Percentiles rank a stretch among this genome's conserved stretches.
phyloP scores from a whole-genome alignment of 1,140 invertebrate species.

The Papilio glaucus region DNA sequence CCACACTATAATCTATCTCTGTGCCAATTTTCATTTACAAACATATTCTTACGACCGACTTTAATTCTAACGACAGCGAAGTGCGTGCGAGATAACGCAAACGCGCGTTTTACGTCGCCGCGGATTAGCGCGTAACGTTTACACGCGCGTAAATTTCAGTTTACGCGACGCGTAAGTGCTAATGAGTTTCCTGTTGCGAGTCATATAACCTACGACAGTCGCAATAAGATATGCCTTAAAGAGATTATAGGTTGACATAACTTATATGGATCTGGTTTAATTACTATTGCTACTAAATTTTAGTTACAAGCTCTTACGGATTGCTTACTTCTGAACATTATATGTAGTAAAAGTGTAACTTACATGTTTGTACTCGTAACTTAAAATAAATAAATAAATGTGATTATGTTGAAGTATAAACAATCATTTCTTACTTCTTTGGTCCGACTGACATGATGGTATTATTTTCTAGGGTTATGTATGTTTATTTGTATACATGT shows the following conservation, averaged over 20 bases:
- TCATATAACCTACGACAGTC: constrained; percentile 38
- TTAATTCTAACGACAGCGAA: constrained; percentile 18
- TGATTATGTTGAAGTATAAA: no score
- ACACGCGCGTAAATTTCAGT: constrained; percentile 42
- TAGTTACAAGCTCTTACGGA: neutral
- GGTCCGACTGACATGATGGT: no score
- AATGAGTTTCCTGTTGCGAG: constrained; percentile 51
- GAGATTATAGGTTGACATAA: constrained; percentile 34
- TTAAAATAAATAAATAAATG: no score
- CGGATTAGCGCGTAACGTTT: constrained; percentile 40
- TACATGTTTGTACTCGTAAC: no score
- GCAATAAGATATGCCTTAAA: constrained; percentile 38
- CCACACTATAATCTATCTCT: no score
- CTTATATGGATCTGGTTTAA: neutral
- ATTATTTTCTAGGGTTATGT: no score
- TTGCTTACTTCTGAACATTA: no score
- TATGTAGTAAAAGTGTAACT: no score
- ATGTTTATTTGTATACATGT: no score
- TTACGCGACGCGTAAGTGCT: constrained; percentile 46
- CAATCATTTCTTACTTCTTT: no score
- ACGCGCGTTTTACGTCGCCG: constrained; percentile 39
- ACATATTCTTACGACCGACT: constrained; percentile 6
- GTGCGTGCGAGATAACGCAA: constrained; percentile 32
- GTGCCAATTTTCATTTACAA: neutral
- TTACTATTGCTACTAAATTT: neutral